Evolutionary conservation across 2,888 invertebrate species (phyloP).

Genomic region (Microplitis deprimator): DNA sequence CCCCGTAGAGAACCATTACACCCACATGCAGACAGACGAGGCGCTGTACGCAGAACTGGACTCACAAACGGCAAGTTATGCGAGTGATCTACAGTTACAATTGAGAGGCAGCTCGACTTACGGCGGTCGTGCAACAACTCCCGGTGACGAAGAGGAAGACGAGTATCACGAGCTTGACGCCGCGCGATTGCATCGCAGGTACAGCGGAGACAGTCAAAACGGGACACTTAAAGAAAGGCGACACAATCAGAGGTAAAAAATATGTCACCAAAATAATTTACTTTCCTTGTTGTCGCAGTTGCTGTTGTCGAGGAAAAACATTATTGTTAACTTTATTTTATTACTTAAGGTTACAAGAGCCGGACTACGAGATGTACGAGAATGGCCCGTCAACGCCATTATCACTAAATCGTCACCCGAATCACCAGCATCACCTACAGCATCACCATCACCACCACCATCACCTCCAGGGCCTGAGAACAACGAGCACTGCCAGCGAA

Average conservation of each 20-base stretch:
- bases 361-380: constrained; percentile 71
- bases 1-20: constrained; percentile 80
- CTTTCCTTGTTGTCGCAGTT: too few species aligned
- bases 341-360: constrained; percentile 64
- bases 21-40: constrained; percentile 79
- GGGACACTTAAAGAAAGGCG: constrained; percentile 60
- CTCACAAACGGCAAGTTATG: constrained; percentile 73
- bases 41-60: constrained; percentile 82
- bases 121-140: constrained; percentile 59
- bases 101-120: constrained; percentile 64
- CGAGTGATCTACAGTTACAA: constrained; percentile 68
- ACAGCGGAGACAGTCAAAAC: constrained; percentile 60
- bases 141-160: constrained; percentile 63
- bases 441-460: constrained; percentile 55
- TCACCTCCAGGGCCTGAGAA: constrained; percentile 54
- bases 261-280: background rate
- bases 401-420: constrained; percentile 57
- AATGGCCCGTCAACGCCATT: constrained; percentile 65
- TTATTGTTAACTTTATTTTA: background rate
- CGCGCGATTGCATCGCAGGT: constrained; percentile 68
- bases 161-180: constrained; percentile 70
- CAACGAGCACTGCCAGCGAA: constrained; percentile 54
- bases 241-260: constrained; percentile 67
- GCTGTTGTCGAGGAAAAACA: too few species aligned
- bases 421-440: constrained; percentile 58